Base-by-base conservation (phyloP, 2,888 invertebrate genomes). In the Poecilobothrus nobilitatus region DNA sequence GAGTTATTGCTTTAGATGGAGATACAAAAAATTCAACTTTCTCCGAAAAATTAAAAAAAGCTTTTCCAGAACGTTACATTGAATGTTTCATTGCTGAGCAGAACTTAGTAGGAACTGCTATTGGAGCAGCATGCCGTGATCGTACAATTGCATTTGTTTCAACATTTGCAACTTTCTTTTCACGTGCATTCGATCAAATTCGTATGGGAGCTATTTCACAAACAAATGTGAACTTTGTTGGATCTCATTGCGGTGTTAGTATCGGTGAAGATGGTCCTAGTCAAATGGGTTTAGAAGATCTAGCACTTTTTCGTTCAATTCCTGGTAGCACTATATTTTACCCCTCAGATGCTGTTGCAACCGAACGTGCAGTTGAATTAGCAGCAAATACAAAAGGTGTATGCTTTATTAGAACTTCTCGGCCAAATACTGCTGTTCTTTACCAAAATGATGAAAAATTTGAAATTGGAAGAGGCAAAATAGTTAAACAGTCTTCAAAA, bases 1-100 rank as follows among this genome's bases (percentile, higher is more conserved):
- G 95, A 70, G 95, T 99, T 22, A 90, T 99, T 76, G 97, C 95
- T 67, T 81, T 99, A 75, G 98, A 99, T 80, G 98, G 95, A 33
- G 99, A 99, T 81, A 97, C 97, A 74, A 99, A 98, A 84, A 99
- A 99, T 83, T 99, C 98, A 0, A 99, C 99, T 0, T 99, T 89
- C 84, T 92, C 98, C 20, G 95, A 95, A 76, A 95, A 93, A 79
- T 87, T 98, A 72, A 91, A 91, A 80, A 88, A 90, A 74, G 89
- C 83, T 0, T 86, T 84, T 77, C 87, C 87, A 0, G 86, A 87
- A 74, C 84, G 87, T 73, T 97, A 92, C 83, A 89, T 99, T 74
- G 99, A 99, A 83, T 97, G 99, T 81, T 99, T 92, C 85, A 99
- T 99, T 78, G 99, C 99, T 70, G 99, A 99, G 80, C 99, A 99